Base-by-base conservation (phyloP, 2,888 invertebrate genomes). In the Urechis unicinctus region DNA sequence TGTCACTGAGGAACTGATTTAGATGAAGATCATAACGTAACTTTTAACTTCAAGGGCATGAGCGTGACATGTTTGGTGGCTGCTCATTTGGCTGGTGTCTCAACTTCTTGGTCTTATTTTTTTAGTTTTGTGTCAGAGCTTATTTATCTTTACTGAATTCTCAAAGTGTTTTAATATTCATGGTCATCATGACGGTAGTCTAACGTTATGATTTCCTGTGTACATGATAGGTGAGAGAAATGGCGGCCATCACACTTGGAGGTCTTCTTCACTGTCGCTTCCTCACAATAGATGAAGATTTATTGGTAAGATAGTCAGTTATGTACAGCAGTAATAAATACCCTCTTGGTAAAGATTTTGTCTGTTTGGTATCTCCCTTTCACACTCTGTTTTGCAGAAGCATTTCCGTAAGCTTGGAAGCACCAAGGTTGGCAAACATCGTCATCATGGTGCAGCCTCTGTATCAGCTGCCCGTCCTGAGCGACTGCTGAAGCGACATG, bases 231-330 rank as follows among this genome's bases (percentile, higher is more conserved):
- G 93, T 94, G 13, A 82, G 93, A 54, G 86, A 88, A 72, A 85
- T 86, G 63, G 90, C 93, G 2, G 86, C 88, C 0, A 85, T 87
- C 68, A 86, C 91, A 13, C 81, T 95, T 13, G 87, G 90, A 52
- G 92, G 92, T 3, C 80, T 94, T 56, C 82, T 94, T 70, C 93
- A 92, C 76, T 91, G 91, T 74, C 85, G 86, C 54, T 89, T 89
- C 65, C 66, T 81, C 42, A 66, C 68, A 21, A 82, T 91, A 60
- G 73, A 79, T 43, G 65, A 81, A 64, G 63, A 67, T 9, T 60
- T 76, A 58, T 53, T 75, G 67, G 86, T 85, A 77, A 79, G 80
- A n/a, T n/a, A n/a, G n/a, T n/a, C n/a, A n/a, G n/a, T n/a, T n/a
- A n/a, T n/a, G n/a, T n/a, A n/a, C n/a, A n/a, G n/a, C n/a, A n/a